Evolutionary conservation across 2,113 vertebrate genomes (phyloP), one percentile per base, ranked within the genome.

Genomic region (Tapirus terrestris): DNA sequence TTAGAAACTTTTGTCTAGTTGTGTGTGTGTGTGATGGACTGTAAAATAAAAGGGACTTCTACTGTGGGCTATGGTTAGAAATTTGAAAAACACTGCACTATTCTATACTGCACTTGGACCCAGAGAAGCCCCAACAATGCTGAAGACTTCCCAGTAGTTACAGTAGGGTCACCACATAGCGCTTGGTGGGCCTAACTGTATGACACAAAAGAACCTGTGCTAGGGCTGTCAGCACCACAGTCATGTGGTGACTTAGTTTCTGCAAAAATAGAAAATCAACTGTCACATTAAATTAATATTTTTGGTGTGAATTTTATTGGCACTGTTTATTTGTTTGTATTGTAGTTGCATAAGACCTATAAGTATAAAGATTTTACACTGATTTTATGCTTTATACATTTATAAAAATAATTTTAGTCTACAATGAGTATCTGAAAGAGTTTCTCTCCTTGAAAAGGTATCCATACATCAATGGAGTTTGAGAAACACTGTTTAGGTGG

Each of bases 381-480:
- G 36, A 13, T 87, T 86, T 86, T 97, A 87, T 91, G 72, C 31
- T 75, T 96, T 27, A 77, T 45, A 33, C 61, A 75, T 68, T 56
- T 36, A 63, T 25, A 80, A 61, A 96, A 79, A 51, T 88, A 45
- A 84, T 25, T 90, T 75, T 82, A 10, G 43, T 25, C n/a, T 81
- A 68, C 39, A 61, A 1, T 48, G 51, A 13, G 20, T 31, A 27
- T 79, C 72, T 67, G 23, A 67, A 61, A 79, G 48, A 20, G 51
- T 68, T 83, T 33, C 53, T 88, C 43, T 63, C 76, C 45, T 93
- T 91, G 17, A 36, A 60, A 39, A 89, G 48, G 1, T 77, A 11
- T 63, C 18, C 25, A 29, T 33, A 43, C 1, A 82, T 36, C 21
- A 56, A 0, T 33, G 16, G 33, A 48, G 56, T 81, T 7, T 90